Percentiles rank a stretch among this genome's conserved stretches.
Conservation (phyloP, 2,888 invertebrate species). For the Parascotia fuliginaria region DNA sequence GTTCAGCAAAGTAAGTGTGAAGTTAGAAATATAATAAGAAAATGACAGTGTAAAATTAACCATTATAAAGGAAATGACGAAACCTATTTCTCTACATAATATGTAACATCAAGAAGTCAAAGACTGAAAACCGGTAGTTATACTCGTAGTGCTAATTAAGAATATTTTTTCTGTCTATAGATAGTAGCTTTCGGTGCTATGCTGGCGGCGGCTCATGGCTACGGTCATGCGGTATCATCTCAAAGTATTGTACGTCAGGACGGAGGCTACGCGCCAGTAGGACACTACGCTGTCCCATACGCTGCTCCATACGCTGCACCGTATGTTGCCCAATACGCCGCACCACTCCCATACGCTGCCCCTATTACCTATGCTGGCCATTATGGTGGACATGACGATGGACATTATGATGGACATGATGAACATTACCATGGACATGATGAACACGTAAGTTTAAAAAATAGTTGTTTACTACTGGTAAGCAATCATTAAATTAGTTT, state of each 20-base stretch:
- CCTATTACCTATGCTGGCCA: constrained; percentile 44
- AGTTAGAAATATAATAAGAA: not conserved
- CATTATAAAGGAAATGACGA: not conserved
- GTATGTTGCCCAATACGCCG: constrained; percentile 38
- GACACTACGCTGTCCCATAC: constrained; percentile 28
- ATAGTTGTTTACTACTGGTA: not conserved
- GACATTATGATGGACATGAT: constrained; percentile 32
- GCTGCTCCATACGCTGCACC: constrained; percentile 46
- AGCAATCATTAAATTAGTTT: too few relatives aligned
- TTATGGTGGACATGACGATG: constrained; percentile 41
- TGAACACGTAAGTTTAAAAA: constrained; percentile 55
- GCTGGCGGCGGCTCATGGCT: constrained; percentile 75
- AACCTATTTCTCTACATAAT: too few relatives aligned
- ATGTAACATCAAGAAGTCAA: too few relatives aligned
- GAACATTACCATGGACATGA: constrained; percentile 46
- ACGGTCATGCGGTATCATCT: constrained; percentile 70
- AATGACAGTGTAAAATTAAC: not conserved
- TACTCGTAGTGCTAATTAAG: not conserved
- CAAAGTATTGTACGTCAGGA: constrained; percentile 72
- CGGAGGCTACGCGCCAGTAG: constrained; percentile 49
- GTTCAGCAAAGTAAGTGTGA: constrained; percentile 74
- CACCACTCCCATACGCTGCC: constrained; percentile 45
- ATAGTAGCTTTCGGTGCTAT: constrained; percentile 73
- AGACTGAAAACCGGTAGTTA: too few relatives aligned
- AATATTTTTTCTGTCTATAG: constrained; percentile 51